Base-by-base conservation (phyloP, 2,113 vertebrate species). In the Phainopepla nitens region DNA sequence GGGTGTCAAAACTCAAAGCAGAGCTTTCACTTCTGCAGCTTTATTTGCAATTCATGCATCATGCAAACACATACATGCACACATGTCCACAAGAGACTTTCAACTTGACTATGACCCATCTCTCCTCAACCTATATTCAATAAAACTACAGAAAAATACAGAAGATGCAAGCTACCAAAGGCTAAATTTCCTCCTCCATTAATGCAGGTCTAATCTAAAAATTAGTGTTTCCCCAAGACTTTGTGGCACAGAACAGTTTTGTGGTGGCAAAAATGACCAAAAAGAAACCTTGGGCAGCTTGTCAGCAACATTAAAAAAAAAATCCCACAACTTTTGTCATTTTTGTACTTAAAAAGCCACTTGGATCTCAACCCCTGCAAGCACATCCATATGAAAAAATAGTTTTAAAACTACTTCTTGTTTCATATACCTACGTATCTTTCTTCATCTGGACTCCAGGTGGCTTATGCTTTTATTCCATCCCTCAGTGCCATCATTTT, bases 271-370 rank as follows among this genome's bases (percentile, higher is more conserved):
- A 90, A 89, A 36, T 11, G 6, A 53, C 5, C 5, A 47, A 35
- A 54, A 78, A 39, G 3, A 23, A n/a, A 24, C 2, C 24, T 61
- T 4, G 36, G 29, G 11, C 6, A 91, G 61, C 49, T 42, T 57
- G 6, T 50, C 62, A 65, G 29, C 11, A 80, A 62, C 2, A 11
- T 28, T 41, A 53, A 70, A 31, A 6, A 31, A 58, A 39, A 25
- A 8, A 0, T 0, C 3, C 6, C 5, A 27, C 29, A 50, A 60
- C 27, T 56, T 41, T 41, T 29, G 6, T 20, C 9, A 31, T 57
- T 89, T 91, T 72, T 49, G 7, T 42, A n/a, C 42, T 41, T 4
- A 36, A 66, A 82, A n/a, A 53, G 35, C 2, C 41, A 20, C 15
- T 78, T 73, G 6, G 6, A 53, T 27, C 42, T 81, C 23, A 89